A percentile compares a stretch with the other conserved stretches of the same genome.
Conservation (phyloP, 2,888 invertebrate genomes). For the Endomychus coccineus region DNA sequence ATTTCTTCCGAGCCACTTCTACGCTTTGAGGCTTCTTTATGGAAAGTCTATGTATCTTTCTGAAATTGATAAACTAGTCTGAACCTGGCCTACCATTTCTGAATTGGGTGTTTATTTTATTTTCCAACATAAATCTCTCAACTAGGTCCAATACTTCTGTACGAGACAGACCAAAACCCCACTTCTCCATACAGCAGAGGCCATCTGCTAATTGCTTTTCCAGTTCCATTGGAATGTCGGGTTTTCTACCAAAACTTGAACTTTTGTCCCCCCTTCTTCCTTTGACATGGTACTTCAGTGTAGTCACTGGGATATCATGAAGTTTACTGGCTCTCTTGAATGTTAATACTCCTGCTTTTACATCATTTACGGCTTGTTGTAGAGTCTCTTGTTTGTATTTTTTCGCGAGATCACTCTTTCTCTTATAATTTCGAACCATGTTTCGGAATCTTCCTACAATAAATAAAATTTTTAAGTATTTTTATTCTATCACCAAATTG, state of each 20-base stretch:
- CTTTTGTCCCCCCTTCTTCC: slow-evolving; percentile 17
- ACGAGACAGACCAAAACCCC: slow-evolving; percentile 29
- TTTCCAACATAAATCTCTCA: slow-evolving; percentile 23
- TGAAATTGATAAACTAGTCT: slow-evolving; percentile 29
- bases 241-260: slow-evolving; percentile 22
- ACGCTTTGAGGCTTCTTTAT: slow-evolving; percentile 31
- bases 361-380: background rate
- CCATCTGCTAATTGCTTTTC: slow-evolving; percentile 24
- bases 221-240: slow-evolving; percentile 22
- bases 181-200: slow-evolving; percentile 25
- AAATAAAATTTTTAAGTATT: too few species aligned
- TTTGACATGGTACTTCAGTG: slow-evolving; percentile 18
- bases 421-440: slow-evolving; percentile 1
- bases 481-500: too few species aligned
- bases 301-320: slow-evolving; percentile 15
- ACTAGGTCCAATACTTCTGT: slow-evolving; percentile 27
- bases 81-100: slow-evolving; percentile 28
- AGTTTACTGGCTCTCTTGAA: background rate
- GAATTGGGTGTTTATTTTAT: slow-evolving; percentile 26
- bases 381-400: slow-evolving; percentile 5
- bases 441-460: too few species aligned
- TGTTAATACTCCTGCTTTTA: background rate
- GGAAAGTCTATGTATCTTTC: slow-evolving; percentile 27
- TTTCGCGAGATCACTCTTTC: background rate
- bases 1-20: slow-evolving; percentile 18